These are phyloP conservation scores for Philonicus albiceps DNA, from an alignment of 2,888 invertebrate species.

Conservation along the genomic window DNA sequence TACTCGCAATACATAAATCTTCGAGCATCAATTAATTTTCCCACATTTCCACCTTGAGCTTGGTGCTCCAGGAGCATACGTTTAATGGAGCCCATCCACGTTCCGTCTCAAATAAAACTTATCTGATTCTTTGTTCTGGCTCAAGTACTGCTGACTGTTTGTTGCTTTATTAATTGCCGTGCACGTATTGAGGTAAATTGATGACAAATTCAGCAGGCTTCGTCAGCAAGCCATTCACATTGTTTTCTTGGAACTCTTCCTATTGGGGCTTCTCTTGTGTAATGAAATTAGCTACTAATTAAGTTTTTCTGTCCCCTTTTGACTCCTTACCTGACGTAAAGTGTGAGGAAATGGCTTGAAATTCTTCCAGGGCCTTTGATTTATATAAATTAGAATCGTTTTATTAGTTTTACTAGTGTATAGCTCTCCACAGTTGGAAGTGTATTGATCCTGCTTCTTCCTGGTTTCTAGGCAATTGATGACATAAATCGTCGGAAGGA, in stretches of 20 bases:
- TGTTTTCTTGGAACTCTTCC: not conserved
- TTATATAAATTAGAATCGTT: not conserved
- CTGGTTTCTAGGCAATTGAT: not conserved
- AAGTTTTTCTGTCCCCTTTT: not conserved
- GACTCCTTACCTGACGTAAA: not conserved
- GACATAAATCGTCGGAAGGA: not conserved
- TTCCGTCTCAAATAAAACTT: not conserved
- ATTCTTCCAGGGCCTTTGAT: not conserved
- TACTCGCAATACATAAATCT: constrained; percentile 11
- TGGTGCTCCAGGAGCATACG: not conserved
- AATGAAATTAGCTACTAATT: not conserved
- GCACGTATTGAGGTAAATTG: constrained; percentile 10
- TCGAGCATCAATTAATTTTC: constrained; percentile 3
- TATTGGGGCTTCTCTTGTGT: not conserved
- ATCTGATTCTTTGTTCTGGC: not conserved
- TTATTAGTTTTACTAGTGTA: not conserved
- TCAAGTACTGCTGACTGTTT: not conserved
- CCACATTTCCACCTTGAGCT: not conserved
- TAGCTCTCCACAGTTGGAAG: not conserved
- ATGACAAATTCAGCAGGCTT: not conserved
- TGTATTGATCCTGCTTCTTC: not conserved
- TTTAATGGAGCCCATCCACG: not conserved
- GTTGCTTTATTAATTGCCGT: constrained; percentile 15
- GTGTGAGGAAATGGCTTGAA: constrained; percentile 1
- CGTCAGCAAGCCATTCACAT: constrained; percentile 18